Conservation (phyloP, 2,113 vertebrate genomes). For the Odobenus rosmarus region DNA sequence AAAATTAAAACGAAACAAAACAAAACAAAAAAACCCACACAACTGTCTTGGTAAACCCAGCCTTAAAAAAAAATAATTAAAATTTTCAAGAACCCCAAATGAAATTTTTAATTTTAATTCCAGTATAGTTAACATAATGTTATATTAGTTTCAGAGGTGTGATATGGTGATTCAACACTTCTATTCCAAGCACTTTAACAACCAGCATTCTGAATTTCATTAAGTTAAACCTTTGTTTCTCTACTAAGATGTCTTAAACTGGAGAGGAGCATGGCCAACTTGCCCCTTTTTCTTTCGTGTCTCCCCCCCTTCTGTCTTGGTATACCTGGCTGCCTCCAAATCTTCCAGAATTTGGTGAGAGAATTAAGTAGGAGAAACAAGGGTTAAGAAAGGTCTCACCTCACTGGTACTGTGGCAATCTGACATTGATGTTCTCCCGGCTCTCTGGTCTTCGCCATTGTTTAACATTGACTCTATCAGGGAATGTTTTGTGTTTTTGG, state of each 20-base stretch:
- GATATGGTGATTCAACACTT: not conserved
- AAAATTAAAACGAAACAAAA: not conserved
- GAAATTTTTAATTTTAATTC: not conserved
- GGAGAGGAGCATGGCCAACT: not conserved
- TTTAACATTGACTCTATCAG: not conserved
- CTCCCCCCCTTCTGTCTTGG: not conserved
- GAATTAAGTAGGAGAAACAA: not conserved
- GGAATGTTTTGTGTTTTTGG: not conserved
- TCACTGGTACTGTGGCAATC: not conserved
- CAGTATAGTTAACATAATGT: not conserved
- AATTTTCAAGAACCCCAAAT: not conserved
- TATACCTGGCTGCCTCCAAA: not conserved
- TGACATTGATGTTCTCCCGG: not conserved
- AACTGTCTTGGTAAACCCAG: not conserved
- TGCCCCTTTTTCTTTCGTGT: not conserved
- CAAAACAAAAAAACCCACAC: not conserved
- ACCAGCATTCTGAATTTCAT: not conserved
- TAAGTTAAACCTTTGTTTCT: not conserved
- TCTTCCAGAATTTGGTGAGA: not conserved
- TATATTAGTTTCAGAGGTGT: not conserved
- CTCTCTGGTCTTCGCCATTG: not conserved
- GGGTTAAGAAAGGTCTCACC: not conserved
- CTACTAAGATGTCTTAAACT: not conserved
- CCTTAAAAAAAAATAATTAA: not conserved
- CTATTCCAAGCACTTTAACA: not conserved